A percentile compares a stretch with the other conserved stretches of the same genome.
Conservation (phyloP, 2,888 invertebrate species). For the Platyscelio sp. region DNA sequence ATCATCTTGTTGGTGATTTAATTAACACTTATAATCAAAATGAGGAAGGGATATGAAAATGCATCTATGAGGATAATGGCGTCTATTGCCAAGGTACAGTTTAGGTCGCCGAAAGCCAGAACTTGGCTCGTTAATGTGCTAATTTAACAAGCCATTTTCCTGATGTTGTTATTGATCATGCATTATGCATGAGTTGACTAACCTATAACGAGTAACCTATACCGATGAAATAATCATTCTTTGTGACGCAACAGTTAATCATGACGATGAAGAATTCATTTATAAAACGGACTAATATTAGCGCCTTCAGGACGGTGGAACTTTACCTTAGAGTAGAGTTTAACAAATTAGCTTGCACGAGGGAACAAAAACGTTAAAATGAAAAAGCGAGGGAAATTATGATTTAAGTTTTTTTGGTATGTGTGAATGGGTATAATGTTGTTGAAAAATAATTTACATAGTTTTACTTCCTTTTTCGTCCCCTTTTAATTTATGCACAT, state of each 20-base stretch:
- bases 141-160: slow-evolving; percentile 61
- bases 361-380: neutral
- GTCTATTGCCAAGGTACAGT: too few relatives aligned
- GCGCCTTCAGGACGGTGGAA: slow-evolving; percentile 23
- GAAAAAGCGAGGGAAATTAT: neutral
- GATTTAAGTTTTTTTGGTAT: too few relatives aligned
- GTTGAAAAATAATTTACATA: too few relatives aligned
- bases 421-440: too few relatives aligned
- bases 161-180: slow-evolving; percentile 58
- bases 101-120: slow-evolving; percentile 17
- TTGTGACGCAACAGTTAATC: slow-evolving; percentile 62
- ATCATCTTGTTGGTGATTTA: slow-evolving; percentile 40
- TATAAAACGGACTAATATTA: slow-evolving; percentile 43
- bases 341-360: neutral
- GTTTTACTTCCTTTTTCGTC: too few relatives aligned
- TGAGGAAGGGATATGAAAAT: slow-evolving; percentile 25
- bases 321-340: slow-evolving; percentile 16
- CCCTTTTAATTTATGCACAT: too few relatives aligned
- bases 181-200: slow-evolving; percentile 64
- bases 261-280: slow-evolving; percentile 55
- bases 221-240: slow-evolving; percentile 62
- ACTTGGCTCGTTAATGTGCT: slow-evolving; percentile 56
- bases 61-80: too few relatives aligned
- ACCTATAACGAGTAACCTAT: slow-evolving; percentile 62
- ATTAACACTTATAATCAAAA: slow-evolving; percentile 36